Percentiles rank a stretch among this genome's conserved stretches.
Evolutionary conservation across 2,797 vertebrate species (phyloP).

Genomic region (Cossypha niveicapilla): DNA sequence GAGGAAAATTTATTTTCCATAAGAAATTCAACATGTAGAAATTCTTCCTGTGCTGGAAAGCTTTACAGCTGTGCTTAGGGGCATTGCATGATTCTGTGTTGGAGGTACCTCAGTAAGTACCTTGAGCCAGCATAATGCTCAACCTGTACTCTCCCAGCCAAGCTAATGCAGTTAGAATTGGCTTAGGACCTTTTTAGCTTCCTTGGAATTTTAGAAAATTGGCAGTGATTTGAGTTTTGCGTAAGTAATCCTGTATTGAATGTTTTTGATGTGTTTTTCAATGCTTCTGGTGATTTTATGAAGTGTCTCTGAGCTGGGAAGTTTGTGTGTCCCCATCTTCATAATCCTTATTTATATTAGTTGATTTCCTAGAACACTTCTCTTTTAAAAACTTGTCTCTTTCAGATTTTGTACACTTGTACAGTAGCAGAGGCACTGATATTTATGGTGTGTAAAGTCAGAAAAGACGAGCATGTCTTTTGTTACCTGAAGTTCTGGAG

Average conservation of each 20-base stretch:
- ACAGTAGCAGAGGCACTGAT: fast-evolving
- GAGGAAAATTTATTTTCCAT: background rate
- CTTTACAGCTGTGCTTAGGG: background rate
- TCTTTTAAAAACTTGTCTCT: background rate
- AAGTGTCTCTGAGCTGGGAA: background rate
- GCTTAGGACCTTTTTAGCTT: background rate
- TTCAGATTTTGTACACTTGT: background rate
- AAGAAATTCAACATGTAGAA: background rate
- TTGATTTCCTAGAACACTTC: background rate
- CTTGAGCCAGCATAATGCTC: background rate
- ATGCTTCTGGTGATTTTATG: background rate
- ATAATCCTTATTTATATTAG: background rate
- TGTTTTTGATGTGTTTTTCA: background rate
- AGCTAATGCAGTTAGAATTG: background rate
- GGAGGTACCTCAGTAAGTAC: background rate
- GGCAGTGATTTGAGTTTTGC: background rate
- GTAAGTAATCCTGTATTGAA: background rate
- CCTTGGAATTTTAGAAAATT: background rate
- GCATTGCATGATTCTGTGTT: background rate
- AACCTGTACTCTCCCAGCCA: background rate
- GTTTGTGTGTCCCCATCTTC: background rate
- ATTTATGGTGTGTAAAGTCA: background rate
- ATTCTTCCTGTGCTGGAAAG: background rate
- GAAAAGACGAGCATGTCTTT: background rate
- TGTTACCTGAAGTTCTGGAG: background rate